phyloP scores from a whole-genome alignment of 2,797 vertebrate genomes.

The Acropternis orthonyx region DNA sequence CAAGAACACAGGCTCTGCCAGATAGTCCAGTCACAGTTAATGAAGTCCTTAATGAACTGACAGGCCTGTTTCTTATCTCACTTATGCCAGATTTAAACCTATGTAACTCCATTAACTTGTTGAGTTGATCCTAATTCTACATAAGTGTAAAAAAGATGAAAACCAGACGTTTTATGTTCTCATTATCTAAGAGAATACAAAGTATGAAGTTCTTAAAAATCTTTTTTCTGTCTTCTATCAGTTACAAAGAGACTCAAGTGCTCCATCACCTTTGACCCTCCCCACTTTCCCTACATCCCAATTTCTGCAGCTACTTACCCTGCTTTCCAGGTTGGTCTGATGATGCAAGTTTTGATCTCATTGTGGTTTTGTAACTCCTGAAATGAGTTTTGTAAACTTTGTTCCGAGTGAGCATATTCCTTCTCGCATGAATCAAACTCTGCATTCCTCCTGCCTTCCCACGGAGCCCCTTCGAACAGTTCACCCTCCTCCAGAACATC shows the following conservation, averaged over 20 bases:
- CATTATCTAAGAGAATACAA: constrained; percentile 29
- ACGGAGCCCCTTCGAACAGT: neutral
- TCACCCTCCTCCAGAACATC: neutral
- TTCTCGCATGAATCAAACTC: constrained; percentile 25
- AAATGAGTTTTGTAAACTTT: constrained; percentile 13
- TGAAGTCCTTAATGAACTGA: constrained; percentile 60
- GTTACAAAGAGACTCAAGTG: neutral
- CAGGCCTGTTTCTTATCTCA: constrained; percentile 55
- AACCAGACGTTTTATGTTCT: constrained; percentile 45
- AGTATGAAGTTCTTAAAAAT: constrained; percentile 8
- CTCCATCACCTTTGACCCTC: constrained; percentile 26
- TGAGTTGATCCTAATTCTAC: constrained; percentile 62
- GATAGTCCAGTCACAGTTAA: constrained; percentile 48
- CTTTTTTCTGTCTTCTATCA: constrained; percentile 23
- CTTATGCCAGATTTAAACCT: constrained; percentile 60
- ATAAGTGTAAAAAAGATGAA: constrained; percentile 65
- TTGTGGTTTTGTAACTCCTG: neutral
- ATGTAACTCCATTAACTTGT: constrained; percentile 64
- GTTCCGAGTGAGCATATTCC: neutral
- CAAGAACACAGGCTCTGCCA: neutral
- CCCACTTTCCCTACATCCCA: neutral
- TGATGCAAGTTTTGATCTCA: neutral
- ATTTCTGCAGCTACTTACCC: neutral
- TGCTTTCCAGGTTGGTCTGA: neutral
- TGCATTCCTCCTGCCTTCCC: constrained; percentile 1